Percentiles rank a stretch among this genome's conserved stretches.
Conservation (phyloP, 2,113 vertebrate species). For the Panthera uncia region DNA sequence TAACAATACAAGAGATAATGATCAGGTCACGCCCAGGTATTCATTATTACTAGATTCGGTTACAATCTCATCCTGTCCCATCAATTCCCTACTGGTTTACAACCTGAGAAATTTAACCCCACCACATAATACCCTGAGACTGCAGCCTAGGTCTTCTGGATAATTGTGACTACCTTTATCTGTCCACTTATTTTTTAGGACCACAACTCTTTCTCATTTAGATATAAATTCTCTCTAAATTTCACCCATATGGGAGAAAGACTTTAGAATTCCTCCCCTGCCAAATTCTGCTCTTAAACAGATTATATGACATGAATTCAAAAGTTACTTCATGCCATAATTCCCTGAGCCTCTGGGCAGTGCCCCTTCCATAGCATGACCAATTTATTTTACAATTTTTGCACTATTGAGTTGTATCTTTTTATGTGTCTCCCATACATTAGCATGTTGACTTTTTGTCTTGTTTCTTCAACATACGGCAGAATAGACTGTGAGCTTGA, state of each 20-base stretch:
- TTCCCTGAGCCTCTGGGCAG: not conserved
- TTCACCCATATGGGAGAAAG: not conserved
- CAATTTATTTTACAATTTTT: not conserved
- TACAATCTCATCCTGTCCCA: not conserved
- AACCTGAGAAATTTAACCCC: not conserved
- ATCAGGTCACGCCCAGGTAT: not conserved
- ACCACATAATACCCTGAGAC: not conserved
- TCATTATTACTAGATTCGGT: not conserved
- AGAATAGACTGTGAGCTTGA: not conserved
- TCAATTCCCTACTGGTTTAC: not conserved
- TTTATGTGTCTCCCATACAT: not conserved
- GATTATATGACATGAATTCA: not conserved
- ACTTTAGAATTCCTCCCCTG: not conserved
- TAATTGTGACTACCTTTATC: not conserved
- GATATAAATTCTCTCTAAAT: not conserved
- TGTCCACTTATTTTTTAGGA: not conserved
- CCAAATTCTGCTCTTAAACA: not conserved
- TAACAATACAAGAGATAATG: not conserved
- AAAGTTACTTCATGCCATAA: not conserved
- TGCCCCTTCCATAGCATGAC: not conserved
- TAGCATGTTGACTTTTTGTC: not conserved
- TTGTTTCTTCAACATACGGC: not conserved
- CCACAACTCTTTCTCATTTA: not conserved
- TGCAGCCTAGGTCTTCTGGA: not conserved
- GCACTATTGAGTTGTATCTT: not conserved